These are phyloP conservation scores for Engraulis encrasicolus DNA, from an alignment of 2,113 vertebrate species.

Conservation along the genomic window DNA sequence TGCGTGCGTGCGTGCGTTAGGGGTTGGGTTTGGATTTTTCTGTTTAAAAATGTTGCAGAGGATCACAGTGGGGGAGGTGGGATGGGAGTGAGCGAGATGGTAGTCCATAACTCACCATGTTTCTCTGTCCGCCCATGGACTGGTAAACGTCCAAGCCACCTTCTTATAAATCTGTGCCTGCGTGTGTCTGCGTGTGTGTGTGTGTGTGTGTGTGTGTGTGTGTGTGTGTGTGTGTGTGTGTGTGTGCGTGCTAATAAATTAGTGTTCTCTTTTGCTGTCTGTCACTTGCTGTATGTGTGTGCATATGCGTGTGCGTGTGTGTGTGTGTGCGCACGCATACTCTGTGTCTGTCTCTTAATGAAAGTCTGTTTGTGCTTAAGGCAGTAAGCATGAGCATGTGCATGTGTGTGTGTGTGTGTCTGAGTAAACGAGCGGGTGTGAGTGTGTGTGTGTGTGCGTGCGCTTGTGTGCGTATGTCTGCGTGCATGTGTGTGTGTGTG, in stretches of 20 bases:
- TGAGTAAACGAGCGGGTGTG: too few species aligned
- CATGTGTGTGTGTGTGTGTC: background rate
- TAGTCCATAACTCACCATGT: slow-evolving; percentile 33
- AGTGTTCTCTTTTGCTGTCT: too few species aligned
- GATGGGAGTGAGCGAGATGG: slow-evolving; percentile 20
- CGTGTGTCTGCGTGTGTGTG: background rate
- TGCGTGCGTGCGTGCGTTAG: background rate
- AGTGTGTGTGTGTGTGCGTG: background rate
- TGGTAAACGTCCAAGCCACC: slow-evolving; percentile 23
- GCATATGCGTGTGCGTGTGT: too few species aligned
- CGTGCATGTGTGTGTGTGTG: background rate
- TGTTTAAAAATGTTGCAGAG: slow-evolving; percentile 18
- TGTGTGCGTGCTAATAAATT: too few species aligned
- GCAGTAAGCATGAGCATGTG: background rate
- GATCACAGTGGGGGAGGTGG: slow-evolving; percentile 27
- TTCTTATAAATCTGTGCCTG: background rate
- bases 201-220: background rate
- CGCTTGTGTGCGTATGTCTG: background rate
- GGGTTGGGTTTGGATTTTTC: slow-evolving; percentile 30
- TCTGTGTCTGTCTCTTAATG: background rate
- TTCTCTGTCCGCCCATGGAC: slow-evolving; percentile 27
- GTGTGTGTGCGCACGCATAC: slow-evolving; percentile 15
- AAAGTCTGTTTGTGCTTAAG: background rate
- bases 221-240: background rate
- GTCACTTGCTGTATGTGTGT: background rate